Percentiles rank a stretch among this genome's conserved stretches.
Conservation (phyloP, 2,888 invertebrate genomes). For the Drosophila imparisetae region DNA sequence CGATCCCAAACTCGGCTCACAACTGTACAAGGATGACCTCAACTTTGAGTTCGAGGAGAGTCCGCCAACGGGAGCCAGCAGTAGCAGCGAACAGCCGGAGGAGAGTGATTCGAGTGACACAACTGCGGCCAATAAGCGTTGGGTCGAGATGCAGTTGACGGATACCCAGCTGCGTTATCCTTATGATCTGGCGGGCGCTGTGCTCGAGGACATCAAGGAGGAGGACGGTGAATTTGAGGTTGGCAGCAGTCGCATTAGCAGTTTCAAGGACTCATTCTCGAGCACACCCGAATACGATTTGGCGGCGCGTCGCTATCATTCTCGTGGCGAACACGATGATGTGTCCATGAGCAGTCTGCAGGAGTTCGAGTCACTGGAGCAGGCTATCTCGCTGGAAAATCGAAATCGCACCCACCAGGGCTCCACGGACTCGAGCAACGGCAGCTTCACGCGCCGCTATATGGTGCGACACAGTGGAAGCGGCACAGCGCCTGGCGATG, state of each 20-base stretch:
- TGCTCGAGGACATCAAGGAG: slow-evolving; percentile 95
- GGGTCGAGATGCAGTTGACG: slow-evolving; percentile 95
- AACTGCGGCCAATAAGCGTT: slow-evolving; percentile 92
- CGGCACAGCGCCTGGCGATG: slow-evolving; percentile 87
- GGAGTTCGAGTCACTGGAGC: slow-evolving; percentile 96
- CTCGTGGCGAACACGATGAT: slow-evolving; percentile 93
- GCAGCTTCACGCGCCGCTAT: slow-evolving; percentile 91
- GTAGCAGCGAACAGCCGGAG: slow-evolving; percentile 81
- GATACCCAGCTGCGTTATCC: slow-evolving; percentile 88
- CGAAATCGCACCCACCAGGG: slow-evolving; percentile 88
- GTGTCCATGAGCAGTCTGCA: slow-evolving; percentile 96
- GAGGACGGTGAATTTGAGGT: slow-evolving; percentile 96
- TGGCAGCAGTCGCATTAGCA: slow-evolving; percentile 89
- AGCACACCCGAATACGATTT: slow-evolving; percentile 97
- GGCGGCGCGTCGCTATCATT: slow-evolving; percentile 92
- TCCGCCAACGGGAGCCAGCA: slow-evolving; percentile 85
- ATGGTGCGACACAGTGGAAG: slow-evolving; percentile 88
- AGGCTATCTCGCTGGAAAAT: slow-evolving; percentile 92
- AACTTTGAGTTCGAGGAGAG: slow-evolving; percentile 90
- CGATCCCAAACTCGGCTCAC: slow-evolving; percentile 87
- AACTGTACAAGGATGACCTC: slow-evolving; percentile 86
- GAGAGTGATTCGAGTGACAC: slow-evolving; percentile 88
- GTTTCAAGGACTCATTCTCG: slow-evolving; percentile 94
- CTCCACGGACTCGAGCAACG: slow-evolving; percentile 94
- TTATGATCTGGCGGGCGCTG: slow-evolving; percentile 92